Conservation (phyloP, 2,888 invertebrate species). For the Nysson spinosus region DNA sequence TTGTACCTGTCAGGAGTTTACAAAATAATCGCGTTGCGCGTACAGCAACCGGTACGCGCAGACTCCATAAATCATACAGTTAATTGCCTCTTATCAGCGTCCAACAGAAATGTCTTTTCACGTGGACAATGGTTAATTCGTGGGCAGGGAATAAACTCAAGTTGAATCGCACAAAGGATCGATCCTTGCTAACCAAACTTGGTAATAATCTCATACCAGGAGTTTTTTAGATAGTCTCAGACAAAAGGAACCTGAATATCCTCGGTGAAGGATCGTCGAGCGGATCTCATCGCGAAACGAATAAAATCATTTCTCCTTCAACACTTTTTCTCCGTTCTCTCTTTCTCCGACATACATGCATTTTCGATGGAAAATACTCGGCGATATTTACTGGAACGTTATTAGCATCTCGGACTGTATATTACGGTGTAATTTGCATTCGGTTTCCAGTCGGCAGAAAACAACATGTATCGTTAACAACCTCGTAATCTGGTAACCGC, state of each 20-base stretch:
- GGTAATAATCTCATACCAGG: no score
- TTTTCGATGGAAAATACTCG: conserved; percentile 40
- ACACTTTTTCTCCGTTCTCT: no score
- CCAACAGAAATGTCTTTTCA: conserved; percentile 53
- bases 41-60: conserved; percentile 9
- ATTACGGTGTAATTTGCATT: conserved; percentile 53
- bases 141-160: neutral
- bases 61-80: conserved; percentile 67
- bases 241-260: neutral
- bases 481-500: conserved; percentile 35
- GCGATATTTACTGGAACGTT: conserved; percentile 51
- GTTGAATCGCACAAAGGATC: no score
- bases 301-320: neutral
- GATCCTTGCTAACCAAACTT: no score
- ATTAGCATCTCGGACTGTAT: conserved; percentile 54
- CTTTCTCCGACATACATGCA: no score
- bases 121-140: conserved; percentile 51
- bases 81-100: conserved; percentile 68
- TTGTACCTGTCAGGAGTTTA: conserved; percentile 37
- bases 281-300: neutral
- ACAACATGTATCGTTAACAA: conserved; percentile 50
- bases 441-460: conserved; percentile 40
- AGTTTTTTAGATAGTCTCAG: no score
- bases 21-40: conserved; percentile 57
- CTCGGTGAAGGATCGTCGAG: neutral